Conservation (phyloP, 2,797 vertebrate genomes). For the Bovichtus diacanthus region DNA sequence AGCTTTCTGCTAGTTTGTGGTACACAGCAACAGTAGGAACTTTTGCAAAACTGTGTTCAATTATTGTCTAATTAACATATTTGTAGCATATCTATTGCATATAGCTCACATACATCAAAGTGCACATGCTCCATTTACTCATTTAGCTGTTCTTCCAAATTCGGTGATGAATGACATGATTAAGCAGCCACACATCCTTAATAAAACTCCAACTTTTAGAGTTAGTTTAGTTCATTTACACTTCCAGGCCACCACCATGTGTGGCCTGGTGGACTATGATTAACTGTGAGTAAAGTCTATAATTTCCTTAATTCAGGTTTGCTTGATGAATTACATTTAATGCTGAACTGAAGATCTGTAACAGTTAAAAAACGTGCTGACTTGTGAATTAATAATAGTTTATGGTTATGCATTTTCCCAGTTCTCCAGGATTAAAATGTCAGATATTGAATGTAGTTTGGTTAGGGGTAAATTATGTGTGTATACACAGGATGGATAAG, state of each 20-base stretch:
- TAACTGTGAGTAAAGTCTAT: not conserved
- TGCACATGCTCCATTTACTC: accelerated
- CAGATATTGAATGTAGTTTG: not conserved
- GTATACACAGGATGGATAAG: not conserved
- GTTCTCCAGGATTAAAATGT: not conserved
- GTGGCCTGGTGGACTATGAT: not conserved
- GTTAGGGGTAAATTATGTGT: not conserved
- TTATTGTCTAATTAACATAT: not conserved
- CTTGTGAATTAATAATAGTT: no score
- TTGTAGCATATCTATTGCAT: accelerated
- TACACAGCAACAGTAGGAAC: no score
- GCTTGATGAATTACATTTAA: not conserved
- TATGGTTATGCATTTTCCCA: not conserved
- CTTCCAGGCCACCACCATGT: no score
- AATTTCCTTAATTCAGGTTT: not conserved
- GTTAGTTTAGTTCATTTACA: not conserved
- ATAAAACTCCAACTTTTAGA: not conserved
- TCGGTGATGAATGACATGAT: not conserved
- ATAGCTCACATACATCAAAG: accelerated
- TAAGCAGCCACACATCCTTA: not conserved
- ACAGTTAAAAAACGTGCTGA: not conserved
- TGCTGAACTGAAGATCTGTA: not conserved
- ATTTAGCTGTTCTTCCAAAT: not conserved
- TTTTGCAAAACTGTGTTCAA: not conserved
- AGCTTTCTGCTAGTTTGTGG: no score